Conservation (phyloP, 2,888 invertebrate species). For the Hemicrepidius hirtus region DNA sequence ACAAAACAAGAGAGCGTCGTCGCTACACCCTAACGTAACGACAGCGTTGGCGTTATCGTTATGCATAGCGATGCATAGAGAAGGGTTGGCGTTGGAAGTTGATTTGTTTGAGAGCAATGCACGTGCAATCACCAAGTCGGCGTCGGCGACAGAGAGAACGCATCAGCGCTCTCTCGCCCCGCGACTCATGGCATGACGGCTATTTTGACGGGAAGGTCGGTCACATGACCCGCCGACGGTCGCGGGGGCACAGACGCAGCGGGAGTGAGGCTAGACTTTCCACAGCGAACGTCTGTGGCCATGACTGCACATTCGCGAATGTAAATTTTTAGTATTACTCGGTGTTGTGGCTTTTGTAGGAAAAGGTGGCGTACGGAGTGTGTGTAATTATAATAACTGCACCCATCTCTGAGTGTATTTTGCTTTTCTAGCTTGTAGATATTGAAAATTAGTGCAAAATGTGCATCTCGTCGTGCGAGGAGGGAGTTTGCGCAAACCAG, state of each 20-base stretch:
- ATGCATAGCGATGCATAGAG: constrained; percentile 37
- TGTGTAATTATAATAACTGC: neutral
- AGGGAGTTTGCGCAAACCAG: constrained; percentile 67
- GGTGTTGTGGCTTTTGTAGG: constrained; percentile 3
- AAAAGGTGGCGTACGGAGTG: neutral
- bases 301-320: constrained; percentile 58
- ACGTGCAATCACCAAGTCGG: constrained; percentile 56
- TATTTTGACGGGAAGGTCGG: constrained; percentile 91
- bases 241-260: constrained; percentile 59
- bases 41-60: constrained; percentile 11
- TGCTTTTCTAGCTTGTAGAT: constrained; percentile 44
- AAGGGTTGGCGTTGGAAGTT: constrained; percentile 44
- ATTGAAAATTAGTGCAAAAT: constrained; percentile 71
- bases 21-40: neutral
- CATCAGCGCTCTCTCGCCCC: constrained; percentile 44
- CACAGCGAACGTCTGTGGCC: constrained; percentile 65
- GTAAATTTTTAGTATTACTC: constrained; percentile 45
- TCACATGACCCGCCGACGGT: constrained; percentile 78
- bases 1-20: constrained; percentile 11
- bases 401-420: constrained; percentile 31
- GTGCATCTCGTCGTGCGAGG: constrained; percentile 70
- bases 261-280: constrained; percentile 77
- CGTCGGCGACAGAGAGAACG: constrained; percentile 56
- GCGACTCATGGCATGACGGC: constrained; percentile 70
- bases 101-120: constrained; percentile 55